Evolutionary conservation across 2,113 vertebrate genomes (phyloP), one percentile per base, ranked within the genome.

Genomic region (Eubucco bourcierii): DNA sequence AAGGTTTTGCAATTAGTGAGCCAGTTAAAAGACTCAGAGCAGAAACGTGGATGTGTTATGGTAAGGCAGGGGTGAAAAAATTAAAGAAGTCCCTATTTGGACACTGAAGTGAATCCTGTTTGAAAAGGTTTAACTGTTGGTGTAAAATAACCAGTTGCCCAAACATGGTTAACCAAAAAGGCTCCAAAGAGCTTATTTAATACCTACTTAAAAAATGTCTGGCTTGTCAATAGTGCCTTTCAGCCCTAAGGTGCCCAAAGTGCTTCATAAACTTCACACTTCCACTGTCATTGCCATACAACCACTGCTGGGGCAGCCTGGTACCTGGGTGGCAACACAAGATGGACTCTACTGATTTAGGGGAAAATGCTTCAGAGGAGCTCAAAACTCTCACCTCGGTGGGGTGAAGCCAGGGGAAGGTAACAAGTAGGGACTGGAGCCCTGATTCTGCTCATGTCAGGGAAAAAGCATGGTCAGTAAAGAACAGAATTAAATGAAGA

Each of bases 161-260:
- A 88, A 93, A 80, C 90, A 66, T 60, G 80, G 95, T 95, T 96
- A 97, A 96, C 90, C 95, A 94, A 41, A 94, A 90, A 80, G 72
- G 71, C 84, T 87, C 58, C 0, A 68, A 82, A 80, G 91, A 82
- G 83, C 56, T 91, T 91, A 70, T 90, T 91, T 88, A 94, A 90
- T 91, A 90, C 53, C 67, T 80, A 60, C 24, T 91, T 92, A 52
- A 77, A 52, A 77, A 91, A 93, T n/a, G 58, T 56, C 71, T 79
- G 10, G 2, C 1, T 3, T 73, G 79, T 90, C 93, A 95, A 87
- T 94, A 78, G 91, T 71, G 75, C 86, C 93, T 96, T 94, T 94
- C 88, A 93, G 73, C 84, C 84, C 56, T 25, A 8, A 66, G 50
- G 80, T 39, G 85, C 73, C 87, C 71, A 15, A 83, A 87, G 92